Base-by-base conservation (phyloP, 2,797 vertebrate species). In the Neosilurus mollespiculum region DNA sequence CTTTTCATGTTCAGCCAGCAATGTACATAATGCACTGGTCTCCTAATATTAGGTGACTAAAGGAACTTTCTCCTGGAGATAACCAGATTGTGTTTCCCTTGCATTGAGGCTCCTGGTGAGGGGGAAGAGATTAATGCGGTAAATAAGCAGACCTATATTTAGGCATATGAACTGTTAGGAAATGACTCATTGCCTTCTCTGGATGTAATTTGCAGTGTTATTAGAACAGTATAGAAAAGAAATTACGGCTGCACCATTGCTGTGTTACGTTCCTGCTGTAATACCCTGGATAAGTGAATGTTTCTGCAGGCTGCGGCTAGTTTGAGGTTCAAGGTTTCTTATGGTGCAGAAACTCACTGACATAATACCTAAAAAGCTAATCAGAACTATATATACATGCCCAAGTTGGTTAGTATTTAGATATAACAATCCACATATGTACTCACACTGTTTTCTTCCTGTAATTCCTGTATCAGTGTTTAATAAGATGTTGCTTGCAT, bases 131-230 rank as follows among this genome's bases (percentile, higher is more conserved):
- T 94, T 88, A 93, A 93, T 94, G 93, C 87, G 78, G 90, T 92
- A 92, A 93, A 94, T 94, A 93, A 93, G 88, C 90, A 78, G 81
- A 59, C 85, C 89, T 94, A 92, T 94, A 93, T 94, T 94, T 94
- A 93, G 91, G 69, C 81, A 83, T 83, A 77, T 67, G 85, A 88
- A 92, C 90, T 90, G 85, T 91, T 91, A 87, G 86, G 86, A 85
- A 89, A 88, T 87, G 82, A 92, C 80, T 87, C 79, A 83, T 90
- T 87, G 82, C 90, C 88, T 87, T 85, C 82, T 49, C 82, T 82
- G 84, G 85, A 81, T 87, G 71, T 88, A 85, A 87, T 80, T 85
- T 81, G 83, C 85, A 86, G 76, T 78, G 84, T 88, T 88, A 91
- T 89, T 87, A 88, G 86, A 86, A 88, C 66, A 83, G 65, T 88